Evolutionary conservation across 2,797 vertebrate species (phyloP), one percentile per base, ranked within the genome.

Genomic region (Apogon talboti): DNA sequence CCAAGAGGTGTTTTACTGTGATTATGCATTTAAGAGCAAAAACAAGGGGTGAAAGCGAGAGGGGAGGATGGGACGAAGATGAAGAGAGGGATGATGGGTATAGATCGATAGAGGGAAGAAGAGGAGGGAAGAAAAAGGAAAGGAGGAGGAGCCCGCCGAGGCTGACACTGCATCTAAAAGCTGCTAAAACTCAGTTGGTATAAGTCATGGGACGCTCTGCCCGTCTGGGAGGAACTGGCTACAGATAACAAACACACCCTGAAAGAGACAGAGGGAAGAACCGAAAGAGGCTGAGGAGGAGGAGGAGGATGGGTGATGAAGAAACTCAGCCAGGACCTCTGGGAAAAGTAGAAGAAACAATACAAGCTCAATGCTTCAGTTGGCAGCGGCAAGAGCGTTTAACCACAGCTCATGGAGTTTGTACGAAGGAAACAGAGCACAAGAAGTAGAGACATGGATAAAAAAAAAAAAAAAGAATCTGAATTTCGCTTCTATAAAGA

Each of bases 1-100:
- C 16, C 24, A 51, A 41, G 12, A 44, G 41, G 51, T 62, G 57
- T 40, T 73, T 40, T 48, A 52, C 11, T 11, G 2, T 19, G 50
- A 55, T 42, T 61, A 40, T 54, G 48, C n/a, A 14, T 71, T 60
- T 68, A 53, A 68, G 67, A 53, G 51, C 38, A 54, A 0, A n/a
- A 51, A 33, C 21, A 24, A 46, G 41, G 49, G 15, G 65, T 11
- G 59, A 47, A 14, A 16, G 16, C 35, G 37, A 7, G 6, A 41
- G 38, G 15, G 15, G n/a, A 40, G 16, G 48, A 55, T 38, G 6
- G 35, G 30, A 11, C n/a, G 11, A 13, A 19, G 0, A 19, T 6
- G 4, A 57, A 18, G 4, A n/a, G 11, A 63, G 15, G n/a, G 38
- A 59, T 3, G 0, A n/a, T 7, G 2, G 21, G 16, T 11, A 15